phyloP scores from a whole-genome alignment of 2,888 invertebrate species.

The Hirudinaria manillensis region DNA sequence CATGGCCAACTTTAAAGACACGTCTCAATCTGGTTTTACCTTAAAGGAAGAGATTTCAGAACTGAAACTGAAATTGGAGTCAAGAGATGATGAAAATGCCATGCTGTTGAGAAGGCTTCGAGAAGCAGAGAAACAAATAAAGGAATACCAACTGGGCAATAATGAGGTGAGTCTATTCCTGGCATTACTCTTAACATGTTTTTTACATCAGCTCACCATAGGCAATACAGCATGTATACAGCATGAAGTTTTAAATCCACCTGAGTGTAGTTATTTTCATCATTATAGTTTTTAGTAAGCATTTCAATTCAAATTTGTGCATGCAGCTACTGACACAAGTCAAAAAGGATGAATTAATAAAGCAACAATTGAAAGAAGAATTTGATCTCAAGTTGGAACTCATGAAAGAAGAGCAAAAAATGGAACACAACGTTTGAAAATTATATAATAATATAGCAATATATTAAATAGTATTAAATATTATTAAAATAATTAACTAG shows the following conservation, averaged over 20 bases:
- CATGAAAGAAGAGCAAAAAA: not conserved
- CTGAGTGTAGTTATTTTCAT: not conserved
- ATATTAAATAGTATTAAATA: no score
- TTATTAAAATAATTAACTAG: no score
- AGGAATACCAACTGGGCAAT: not conserved
- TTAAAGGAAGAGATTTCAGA: not conserved
- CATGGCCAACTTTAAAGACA: not conserved
- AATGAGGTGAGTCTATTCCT: not conserved
- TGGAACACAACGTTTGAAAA: not conserved
- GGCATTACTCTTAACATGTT: no score
- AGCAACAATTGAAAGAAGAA: not conserved
- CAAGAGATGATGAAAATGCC: not conserved
- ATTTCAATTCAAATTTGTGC: no score
- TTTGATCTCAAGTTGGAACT: not conserved
- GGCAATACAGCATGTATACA: not conserved
- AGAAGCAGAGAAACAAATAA: conserved; percentile 1
- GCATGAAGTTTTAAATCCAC: not conserved
- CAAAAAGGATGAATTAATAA: not conserved
- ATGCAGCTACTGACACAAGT: no score
- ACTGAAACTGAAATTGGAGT: not conserved
- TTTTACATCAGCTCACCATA: not conserved
- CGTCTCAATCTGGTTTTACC: not conserved
- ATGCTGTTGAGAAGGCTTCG: not conserved
- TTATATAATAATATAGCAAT: not conserved
- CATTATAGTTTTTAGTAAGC: not conserved